Percentiles rank a stretch among this genome's conserved stretches.
These are phyloP conservation scores for Odobenus rosmarus DNA, from an alignment of 2,113 vertebrate species.

Conservation along the genomic window DNA sequence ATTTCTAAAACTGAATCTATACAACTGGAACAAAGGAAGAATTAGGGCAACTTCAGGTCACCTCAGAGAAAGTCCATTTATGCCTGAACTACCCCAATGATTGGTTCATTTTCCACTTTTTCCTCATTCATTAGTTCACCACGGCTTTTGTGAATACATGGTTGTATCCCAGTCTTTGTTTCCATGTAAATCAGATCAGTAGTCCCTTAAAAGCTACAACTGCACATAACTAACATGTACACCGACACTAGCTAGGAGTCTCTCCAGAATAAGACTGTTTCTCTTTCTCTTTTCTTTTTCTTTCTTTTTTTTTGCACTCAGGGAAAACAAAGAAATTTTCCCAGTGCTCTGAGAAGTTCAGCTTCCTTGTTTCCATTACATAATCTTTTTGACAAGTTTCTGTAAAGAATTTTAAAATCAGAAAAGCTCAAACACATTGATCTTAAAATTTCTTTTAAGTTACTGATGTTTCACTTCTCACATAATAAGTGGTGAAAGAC, in stretches of 20 bases:
- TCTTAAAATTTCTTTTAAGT: slow-evolving; percentile 73
- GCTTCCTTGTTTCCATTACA: slow-evolving; percentile 52
- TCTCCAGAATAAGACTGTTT: not conserved
- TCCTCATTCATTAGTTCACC: slow-evolving; percentile 39
- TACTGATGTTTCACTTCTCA: slow-evolving; percentile 70
- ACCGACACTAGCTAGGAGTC: not conserved
- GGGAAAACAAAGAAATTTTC: slow-evolving; percentile 32
- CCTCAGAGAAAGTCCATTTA: slow-evolving; percentile 53
- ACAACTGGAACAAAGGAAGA: slow-evolving; percentile 42
- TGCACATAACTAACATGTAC: not conserved
- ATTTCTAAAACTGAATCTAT: slow-evolving; percentile 6
- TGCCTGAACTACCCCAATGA: not conserved
- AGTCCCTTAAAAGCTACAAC: not conserved
- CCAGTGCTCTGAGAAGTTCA: not conserved
- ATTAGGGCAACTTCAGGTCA: slow-evolving; percentile 26
- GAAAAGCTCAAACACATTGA: slow-evolving; percentile 67
- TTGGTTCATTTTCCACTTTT: slow-evolving; percentile 33
- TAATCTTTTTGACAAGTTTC: slow-evolving; percentile 60
- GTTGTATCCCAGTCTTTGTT: not conserved
- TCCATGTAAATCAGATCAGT: not conserved
- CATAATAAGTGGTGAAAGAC: slow-evolving; percentile 60
- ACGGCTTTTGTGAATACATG: not conserved
- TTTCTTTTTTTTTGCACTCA: not conserved
- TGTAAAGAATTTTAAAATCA: slow-evolving; percentile 65
- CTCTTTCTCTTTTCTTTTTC: not conserved